Evolutionary conservation across 2,888 invertebrate species (phyloP), one percentile per base, ranked within the genome.

Genomic region (Pyrgus malvae): DNA sequence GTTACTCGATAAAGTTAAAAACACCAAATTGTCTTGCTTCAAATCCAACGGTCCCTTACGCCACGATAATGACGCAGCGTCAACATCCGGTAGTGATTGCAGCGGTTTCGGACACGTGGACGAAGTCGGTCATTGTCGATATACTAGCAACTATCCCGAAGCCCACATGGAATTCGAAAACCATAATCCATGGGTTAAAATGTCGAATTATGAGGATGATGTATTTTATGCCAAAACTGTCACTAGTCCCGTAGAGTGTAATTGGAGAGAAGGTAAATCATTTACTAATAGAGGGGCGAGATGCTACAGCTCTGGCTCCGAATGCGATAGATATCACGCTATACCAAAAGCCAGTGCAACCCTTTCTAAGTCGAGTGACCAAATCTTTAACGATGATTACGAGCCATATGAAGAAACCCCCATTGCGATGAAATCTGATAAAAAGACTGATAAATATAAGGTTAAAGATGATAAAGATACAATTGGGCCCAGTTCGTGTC

Each of bases 21-120:
- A 93, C 71, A 94, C 94, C 42, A 91, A 93, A 70, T 75, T 94
- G 55, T 94, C 93, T 21, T 94, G 94, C 73, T 94, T 94, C 73
- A 90, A 91, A 73, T 91, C 92, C 29, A 90, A 89, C 66, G 91
- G 91, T 37, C 91, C 90, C 53, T 74, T 91, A 42, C 83, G 91
- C 23, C 86, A 90, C 48, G 80, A 83, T 41, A 40, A 40, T 12
- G 90, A 91, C 61, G 84, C 89, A 29, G 83, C 84, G 7, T 91
- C 91, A 2, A 91, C 91, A 2, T 91, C 91, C 25, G 91, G 90
- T 57, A 91, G 91, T 60, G 91, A 91, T 31, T 91, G 91, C 69
- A 91, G 91, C 64, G 87, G 89, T 48, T 90, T 91, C 53, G 90
- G 90, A 45, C 88, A 88, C 51, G 75, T 83, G 42, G 90, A 90